A percentile compares a stretch with the other conserved stretches of the same genome.
Evolutionary conservation across 2,113 vertebrate genomes (phyloP).

Genomic region (Apteryx mantelli): DNA sequence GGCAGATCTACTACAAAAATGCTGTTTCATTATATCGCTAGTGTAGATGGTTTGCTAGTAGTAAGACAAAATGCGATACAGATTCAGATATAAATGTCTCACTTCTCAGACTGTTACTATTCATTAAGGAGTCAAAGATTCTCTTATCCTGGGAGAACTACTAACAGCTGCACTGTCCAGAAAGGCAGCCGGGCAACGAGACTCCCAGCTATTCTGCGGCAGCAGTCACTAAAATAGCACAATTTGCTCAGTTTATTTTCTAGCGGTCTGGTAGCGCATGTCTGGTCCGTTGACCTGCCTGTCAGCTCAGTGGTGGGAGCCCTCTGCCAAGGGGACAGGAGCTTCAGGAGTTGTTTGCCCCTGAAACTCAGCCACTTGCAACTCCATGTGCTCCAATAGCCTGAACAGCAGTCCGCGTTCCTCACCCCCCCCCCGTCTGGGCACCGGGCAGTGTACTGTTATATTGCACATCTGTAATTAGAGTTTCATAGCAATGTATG

Average conservation of each 20-base stretch:
- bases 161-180: not conserved
- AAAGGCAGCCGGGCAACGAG: not conserved
- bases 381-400: not conserved
- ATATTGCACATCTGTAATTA: not conserved
- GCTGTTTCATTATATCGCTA: not conserved
- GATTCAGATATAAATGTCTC: rapidly evolving
- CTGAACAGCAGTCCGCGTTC: not conserved
- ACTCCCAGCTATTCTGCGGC: not conserved
- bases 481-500: not conserved
- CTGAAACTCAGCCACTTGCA: conserved; percentile 24
- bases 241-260: not conserved
- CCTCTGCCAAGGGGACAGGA: not conserved
- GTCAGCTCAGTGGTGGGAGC: not conserved
- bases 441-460: not conserved
- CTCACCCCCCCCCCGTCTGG: not conserved
- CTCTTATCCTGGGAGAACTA: not conserved
- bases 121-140: not conserved
- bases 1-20: not conserved
- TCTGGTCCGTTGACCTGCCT: not conserved
- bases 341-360: not conserved
- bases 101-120: not conserved
- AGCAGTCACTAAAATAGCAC: not conserved
- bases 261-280: not conserved
- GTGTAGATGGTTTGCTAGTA: rapidly evolving
- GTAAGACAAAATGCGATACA: not conserved